Evolutionary conservation across 2,797 vertebrate genomes (phyloP).

Genomic region (Microctenopoma lineatum): DNA sequence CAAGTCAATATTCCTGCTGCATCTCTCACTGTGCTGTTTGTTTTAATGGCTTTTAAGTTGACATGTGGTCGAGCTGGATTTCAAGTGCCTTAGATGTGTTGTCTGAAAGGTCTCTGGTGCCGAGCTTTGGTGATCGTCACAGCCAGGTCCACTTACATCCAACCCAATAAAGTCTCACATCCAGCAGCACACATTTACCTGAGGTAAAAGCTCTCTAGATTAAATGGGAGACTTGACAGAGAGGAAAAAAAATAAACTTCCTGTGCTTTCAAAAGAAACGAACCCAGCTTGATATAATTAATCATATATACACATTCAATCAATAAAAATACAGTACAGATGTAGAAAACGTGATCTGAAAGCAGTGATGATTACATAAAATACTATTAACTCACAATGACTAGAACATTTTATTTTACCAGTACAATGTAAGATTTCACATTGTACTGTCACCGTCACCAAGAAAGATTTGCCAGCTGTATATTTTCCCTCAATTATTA

Average conservation of each 20-base stretch:
- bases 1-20: constrained; percentile 74
- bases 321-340: background rate
- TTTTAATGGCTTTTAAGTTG: constrained; percentile 76
- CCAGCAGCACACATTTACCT: constrained; percentile 59
- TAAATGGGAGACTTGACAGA: constrained; percentile 45
- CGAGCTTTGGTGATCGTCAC: constrained; percentile 43
- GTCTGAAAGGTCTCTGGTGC: constrained; percentile 53
- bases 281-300: constrained; percentile 24
- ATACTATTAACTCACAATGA: background rate
- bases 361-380: background rate
- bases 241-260: constrained; percentile 16
- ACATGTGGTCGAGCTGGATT: constrained; percentile 66
- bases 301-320: constrained; percentile 1
- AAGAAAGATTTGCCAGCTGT: constrained; percentile 10
- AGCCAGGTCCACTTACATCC: constrained; percentile 62
- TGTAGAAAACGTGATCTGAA: too few species aligned
- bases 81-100: constrained; percentile 56
- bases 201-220: constrained; percentile 56
- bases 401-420: constrained; percentile 4
- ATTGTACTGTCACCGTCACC: background rate
- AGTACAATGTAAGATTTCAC: background rate
- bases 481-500: constrained; percentile 37
- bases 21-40: constrained; percentile 61
- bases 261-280: constrained; percentile 26
- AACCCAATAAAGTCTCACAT: constrained; percentile 47